These are phyloP conservation scores for Galbula dea DNA, from an alignment of 2,113 vertebrate genomes.

Conservation along the genomic window DNA sequence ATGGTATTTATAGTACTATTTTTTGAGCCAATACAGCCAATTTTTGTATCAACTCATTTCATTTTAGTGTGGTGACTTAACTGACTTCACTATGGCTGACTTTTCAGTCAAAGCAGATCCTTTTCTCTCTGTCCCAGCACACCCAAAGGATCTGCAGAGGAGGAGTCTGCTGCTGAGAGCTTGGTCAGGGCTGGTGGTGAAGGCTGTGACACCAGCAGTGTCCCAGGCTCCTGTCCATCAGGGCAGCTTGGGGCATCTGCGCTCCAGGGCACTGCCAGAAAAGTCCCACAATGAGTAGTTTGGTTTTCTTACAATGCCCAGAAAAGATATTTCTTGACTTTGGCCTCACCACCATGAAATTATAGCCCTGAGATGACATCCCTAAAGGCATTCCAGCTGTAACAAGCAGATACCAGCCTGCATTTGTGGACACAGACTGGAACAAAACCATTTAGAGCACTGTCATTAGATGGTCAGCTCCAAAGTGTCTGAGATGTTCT, in stretches of 20 bases:
- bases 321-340: conserved; percentile 7
- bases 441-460: not conserved
- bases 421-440: not conserved
- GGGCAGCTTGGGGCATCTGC: not conserved
- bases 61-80: rapidly evolving
- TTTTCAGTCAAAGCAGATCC: not conserved
- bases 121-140: no score
- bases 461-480: not conserved
- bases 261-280: not conserved
- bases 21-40: rapidly evolving
- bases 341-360: not conserved
- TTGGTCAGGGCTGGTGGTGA: not conserved
- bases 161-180: not conserved
- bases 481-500: not conserved
- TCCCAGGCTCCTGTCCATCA: not conserved
- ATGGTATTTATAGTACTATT: not conserved
- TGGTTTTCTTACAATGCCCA: not conserved
- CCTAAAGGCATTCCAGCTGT: conserved; percentile 4
- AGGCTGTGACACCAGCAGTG: not conserved
- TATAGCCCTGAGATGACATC: not conserved
- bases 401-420: not conserved
- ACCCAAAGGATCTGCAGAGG: not conserved
- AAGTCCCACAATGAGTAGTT: not conserved
- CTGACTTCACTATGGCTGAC: rapidly evolving
- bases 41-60: rapidly evolving